Percentiles rank a stretch among this genome's conserved stretches.
These are phyloP conservation scores for Phortica okadai DNA, from an alignment of 2,888 invertebrate species.

Conservation along the genomic window DNA sequence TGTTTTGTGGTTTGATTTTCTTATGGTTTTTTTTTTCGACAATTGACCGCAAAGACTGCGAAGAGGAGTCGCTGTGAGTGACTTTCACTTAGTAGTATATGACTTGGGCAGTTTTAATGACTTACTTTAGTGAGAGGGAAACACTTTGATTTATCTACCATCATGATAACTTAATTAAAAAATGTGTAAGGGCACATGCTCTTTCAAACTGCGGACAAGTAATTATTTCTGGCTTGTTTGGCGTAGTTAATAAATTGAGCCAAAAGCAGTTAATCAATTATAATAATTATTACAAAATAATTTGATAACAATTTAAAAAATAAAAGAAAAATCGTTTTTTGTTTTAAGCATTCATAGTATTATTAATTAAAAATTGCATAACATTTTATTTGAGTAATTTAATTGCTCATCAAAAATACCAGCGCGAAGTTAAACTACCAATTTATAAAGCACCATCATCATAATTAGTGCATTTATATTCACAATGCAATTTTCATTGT, in stretches of 20 bases:
- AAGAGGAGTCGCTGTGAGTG: constrained; percentile 4
- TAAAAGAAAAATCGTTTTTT: too few species aligned
- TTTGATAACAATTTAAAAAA: not conserved
- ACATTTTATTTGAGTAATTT: not conserved
- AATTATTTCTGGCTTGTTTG: too few species aligned
- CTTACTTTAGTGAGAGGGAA: not conserved
- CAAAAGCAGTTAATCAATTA: not conserved
- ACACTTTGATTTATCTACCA: not conserved
- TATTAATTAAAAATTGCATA: not conserved
- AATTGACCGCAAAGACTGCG: constrained; percentile 5
- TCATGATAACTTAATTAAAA: too few species aligned
- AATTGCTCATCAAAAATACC: constrained; percentile 1
- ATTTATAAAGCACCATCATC: not conserved
- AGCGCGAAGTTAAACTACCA: not conserved
- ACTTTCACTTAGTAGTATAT: constrained; percentile 1
- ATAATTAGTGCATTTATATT: constrained; percentile 63
- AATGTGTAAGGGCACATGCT: too few species aligned
- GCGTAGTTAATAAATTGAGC: not conserved
- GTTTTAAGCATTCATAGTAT: not conserved
- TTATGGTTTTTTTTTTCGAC: constrained; percentile 8
- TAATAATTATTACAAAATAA: not conserved
- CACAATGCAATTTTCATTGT: constrained; percentile 46
- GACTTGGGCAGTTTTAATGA: not conserved
- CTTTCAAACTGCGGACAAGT: too few species aligned
- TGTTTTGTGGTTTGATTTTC: not conserved